Percentiles rank a stretch among this genome's conserved stretches.
phyloP scores from a whole-genome alignment of 35 echinoderm and acorn worm genomes.

The Nesometra sesokonis region DNA sequence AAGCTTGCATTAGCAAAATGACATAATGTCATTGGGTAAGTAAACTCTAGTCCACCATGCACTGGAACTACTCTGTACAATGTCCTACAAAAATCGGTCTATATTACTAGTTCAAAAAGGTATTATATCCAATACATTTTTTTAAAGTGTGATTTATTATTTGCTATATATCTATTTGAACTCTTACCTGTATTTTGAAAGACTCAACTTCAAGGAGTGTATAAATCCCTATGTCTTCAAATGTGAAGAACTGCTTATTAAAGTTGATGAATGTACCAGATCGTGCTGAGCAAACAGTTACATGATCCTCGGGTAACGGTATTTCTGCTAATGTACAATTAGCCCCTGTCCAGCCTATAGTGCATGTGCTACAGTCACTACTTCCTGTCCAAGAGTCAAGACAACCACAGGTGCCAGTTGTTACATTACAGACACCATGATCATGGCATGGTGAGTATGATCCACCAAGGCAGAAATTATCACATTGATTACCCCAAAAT shows the following conservation, averaged over 20 bases:
- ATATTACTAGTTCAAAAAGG: no score
- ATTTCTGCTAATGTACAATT: constrained; percentile 32
- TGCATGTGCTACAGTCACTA: constrained; percentile 36
- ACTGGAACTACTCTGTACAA: no score
- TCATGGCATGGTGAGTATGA: constrained; percentile 49
- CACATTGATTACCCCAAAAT: constrained; percentile 55
- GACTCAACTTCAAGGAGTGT: constrained; percentile 29
- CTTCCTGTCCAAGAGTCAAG: constrained; percentile 49
- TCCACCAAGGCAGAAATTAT: constrained; percentile 38
- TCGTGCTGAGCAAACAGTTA: constrained; percentile 34
- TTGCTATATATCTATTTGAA: no score
- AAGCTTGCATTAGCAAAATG: no score
- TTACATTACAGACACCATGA: constrained; percentile 34
- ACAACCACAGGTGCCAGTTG: constrained; percentile 49
- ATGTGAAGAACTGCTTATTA: constrained; percentile 20
- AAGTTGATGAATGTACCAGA: constrained; percentile 29
- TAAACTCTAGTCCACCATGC: no score
- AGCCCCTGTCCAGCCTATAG: constrained; percentile 48
- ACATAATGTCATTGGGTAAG: no score
- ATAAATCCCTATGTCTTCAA: constrained; percentile 31
- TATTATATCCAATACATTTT: no score
- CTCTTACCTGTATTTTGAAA: constrained; percentile 47
- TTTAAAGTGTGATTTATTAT: no score
- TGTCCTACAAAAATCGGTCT: no score
- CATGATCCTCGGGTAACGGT: constrained; percentile 11